phyloP scores from a whole-genome alignment of 2,888 invertebrate genomes.

The Limnephilus lunatus region DNA sequence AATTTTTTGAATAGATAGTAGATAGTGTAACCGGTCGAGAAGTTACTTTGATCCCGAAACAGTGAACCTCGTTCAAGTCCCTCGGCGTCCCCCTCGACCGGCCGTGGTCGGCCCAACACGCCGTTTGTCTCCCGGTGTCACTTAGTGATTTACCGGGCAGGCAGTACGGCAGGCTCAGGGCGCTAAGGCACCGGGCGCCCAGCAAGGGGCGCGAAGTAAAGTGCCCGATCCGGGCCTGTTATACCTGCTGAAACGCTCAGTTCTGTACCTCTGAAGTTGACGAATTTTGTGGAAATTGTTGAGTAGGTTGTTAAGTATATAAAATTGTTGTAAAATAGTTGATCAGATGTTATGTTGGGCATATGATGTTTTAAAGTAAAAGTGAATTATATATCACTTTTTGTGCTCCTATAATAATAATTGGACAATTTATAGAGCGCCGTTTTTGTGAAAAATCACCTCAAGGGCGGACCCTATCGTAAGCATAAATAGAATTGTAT shows the following conservation, averaged over 20 bases:
- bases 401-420: neutral
- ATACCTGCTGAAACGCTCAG: neutral
- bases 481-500: too few species aligned
- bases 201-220: neutral
- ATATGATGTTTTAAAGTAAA: too few species aligned
- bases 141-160: slow-evolving; percentile 57
- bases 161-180: neutral
- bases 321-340: too few species aligned
- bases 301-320: too few species aligned
- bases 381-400: too few species aligned
- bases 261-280: neutral
- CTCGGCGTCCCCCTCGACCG: neutral
- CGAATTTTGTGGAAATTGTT: too few species aligned
- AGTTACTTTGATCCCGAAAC: neutral
- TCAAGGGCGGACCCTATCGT: too few species aligned
- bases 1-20: neutral
- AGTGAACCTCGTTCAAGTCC: neutral
- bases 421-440: neutral
- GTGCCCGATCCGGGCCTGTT: neutral
- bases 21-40: neutral
- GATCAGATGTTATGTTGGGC: too few species aligned
- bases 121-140: slow-evolving; percentile 61
- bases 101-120: slow-evolving; percentile 51
- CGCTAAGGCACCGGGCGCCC: neutral
- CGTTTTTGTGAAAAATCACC: too few species aligned